Evolutionary conservation across 2,113 vertebrate genomes (phyloP).

Genomic region (Anarhynchus alexandrinus): DNA sequence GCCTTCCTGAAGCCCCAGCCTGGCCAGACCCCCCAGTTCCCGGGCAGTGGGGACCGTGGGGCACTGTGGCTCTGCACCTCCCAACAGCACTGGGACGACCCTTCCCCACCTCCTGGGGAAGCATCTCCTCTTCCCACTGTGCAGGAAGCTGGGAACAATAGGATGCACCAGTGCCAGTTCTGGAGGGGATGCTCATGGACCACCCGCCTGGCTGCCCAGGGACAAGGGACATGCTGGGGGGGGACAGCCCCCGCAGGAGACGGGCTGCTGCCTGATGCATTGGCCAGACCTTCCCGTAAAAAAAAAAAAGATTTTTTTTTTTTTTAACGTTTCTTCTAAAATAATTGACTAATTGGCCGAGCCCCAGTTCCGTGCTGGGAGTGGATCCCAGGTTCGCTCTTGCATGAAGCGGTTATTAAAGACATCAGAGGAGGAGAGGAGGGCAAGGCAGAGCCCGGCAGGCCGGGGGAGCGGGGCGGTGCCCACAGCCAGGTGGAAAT

Average conservation of each 20-base stretch:
- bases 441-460: background rate
- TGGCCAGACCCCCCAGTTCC: background rate
- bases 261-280: background rate
- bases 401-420: conserved; percentile 24
- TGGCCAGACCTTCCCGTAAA: background rate
- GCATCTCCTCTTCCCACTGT: background rate
- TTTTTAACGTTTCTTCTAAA: background rate
- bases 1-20: background rate
- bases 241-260: background rate
- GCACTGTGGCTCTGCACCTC: background rate
- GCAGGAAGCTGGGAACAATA: conserved; percentile 21
- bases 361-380: conserved; percentile 36
- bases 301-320: background rate
- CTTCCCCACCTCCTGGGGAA: background rate
- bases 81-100: background rate
- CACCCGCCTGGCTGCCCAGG: background rate
- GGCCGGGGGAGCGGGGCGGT: background rate
- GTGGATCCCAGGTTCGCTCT: conserved; percentile 35
- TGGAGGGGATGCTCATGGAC: background rate
- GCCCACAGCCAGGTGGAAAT: background rate
- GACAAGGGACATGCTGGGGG: background rate
- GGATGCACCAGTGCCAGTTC: background rate
- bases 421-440: background rate
- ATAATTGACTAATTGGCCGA: conserved; percentile 39
- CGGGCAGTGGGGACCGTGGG: rapidly evolving